Evolutionary conservation across 2,797 vertebrate genomes (phyloP).

Genomic region (Chloroceryle inda): DNA sequence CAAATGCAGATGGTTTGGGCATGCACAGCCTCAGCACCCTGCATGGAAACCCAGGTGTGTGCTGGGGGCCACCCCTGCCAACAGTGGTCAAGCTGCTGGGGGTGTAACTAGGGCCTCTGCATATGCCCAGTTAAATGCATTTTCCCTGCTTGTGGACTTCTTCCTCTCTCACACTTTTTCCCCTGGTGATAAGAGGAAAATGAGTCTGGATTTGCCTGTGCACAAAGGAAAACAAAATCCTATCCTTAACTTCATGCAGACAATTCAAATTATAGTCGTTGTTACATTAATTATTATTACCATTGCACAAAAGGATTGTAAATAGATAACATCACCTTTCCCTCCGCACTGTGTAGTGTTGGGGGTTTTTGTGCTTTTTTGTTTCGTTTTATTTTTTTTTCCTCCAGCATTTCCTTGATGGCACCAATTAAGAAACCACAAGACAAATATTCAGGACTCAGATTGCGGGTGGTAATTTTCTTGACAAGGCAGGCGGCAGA

Average conservation of each 20-base stretch:
- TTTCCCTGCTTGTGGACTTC: background rate
- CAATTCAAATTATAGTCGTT: conserved; percentile 23
- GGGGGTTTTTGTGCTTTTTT: background rate
- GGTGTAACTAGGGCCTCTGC: background rate
- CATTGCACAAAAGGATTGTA: conserved; percentile 8
- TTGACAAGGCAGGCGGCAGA: conserved; percentile 45
- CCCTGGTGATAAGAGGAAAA: background rate
- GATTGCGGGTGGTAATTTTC: conserved; percentile 65
- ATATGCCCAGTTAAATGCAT: background rate
- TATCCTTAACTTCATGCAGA: background rate
- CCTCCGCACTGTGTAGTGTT: background rate
- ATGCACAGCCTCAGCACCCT: background rate
- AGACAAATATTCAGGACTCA: conserved; percentile 61
- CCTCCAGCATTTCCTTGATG: conserved; percentile 7
- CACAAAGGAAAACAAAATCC: conserved; percentile 16
- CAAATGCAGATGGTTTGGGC: background rate
- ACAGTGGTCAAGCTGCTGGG: background rate
- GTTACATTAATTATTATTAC: conserved; percentile 40
- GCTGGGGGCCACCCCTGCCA: background rate
- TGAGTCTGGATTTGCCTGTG: background rate
- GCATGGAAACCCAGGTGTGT: background rate
- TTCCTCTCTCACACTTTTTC: background rate
- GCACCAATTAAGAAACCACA: conserved; percentile 61
- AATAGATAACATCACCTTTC: conserved; percentile 40
- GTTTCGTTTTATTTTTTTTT: background rate